Percentiles rank a stretch among this genome's conserved stretches.
phyloP scores from a whole-genome alignment of 2,888 invertebrate genomes.

The Hermaeophaga mercurialis region DNA sequence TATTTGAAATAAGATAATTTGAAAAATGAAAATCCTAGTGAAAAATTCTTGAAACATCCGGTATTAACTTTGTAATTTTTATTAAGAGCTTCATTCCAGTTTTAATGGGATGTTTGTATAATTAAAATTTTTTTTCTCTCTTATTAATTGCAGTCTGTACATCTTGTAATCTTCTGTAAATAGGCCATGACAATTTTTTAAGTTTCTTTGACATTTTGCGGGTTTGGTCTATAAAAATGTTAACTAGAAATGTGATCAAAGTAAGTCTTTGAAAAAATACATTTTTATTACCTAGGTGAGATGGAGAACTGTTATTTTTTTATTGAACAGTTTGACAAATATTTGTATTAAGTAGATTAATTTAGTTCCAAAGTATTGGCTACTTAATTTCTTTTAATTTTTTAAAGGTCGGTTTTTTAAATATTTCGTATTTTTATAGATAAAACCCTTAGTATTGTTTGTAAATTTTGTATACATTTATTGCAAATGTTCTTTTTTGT shows the following conservation, averaged over 20 bases:
- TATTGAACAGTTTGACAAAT: too few species aligned
- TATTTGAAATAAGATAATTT: too few species aligned
- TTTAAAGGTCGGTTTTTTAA: not conserved
- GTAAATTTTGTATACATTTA: not conserved
- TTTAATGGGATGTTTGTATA: slow-evolving; percentile 58
- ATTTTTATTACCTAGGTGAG: too few species aligned
- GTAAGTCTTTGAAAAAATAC: too few species aligned
- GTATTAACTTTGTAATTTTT: slow-evolving; percentile 43
- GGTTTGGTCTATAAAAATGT: slow-evolving; percentile 26
- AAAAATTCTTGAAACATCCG: not conserved
- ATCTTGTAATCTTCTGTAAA: slow-evolving; percentile 55
- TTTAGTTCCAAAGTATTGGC: too few species aligned
- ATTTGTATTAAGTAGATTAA: too few species aligned
- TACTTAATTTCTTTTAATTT: not conserved
- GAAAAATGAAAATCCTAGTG: not conserved
- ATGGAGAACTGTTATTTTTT: too few species aligned
- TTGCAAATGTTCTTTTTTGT: not conserved
- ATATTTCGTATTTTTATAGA: slow-evolving; percentile 1
- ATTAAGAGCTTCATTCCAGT: slow-evolving; percentile 54
- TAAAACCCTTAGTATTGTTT: not conserved
- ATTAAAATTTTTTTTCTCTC: slow-evolving; percentile 51
- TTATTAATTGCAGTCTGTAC: slow-evolving; percentile 56
- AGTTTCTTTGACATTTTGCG: slow-evolving; percentile 25
- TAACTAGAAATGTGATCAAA: too few species aligned
- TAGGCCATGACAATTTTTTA: slow-evolving; percentile 38